Evolutionary conservation across 1,140 invertebrate genomes (phyloP), one percentile per base, ranked within the genome.

Genomic region (Tyrophagus putrescentiae): DNA sequence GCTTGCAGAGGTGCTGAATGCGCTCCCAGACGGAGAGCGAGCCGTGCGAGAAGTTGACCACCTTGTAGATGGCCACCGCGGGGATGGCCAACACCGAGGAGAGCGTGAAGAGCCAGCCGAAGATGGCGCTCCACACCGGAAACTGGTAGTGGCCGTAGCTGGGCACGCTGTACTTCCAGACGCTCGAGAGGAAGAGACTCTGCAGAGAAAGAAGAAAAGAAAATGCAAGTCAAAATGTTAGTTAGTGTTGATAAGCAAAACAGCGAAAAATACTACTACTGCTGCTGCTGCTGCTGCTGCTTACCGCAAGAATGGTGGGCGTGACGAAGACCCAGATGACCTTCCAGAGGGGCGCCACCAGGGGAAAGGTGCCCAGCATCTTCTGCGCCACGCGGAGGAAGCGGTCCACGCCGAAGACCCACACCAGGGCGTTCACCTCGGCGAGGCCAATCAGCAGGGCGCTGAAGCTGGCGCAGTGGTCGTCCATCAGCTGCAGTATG

Each of bases 361-460:
- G 76, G 9, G 84, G 79, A 62, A 80, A 79, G 21, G 76, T 74
- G 1, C 84, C 84, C 56, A 88, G 81, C 85, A 88, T 88, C 52
- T 78, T 73, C 44, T 68, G 66, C 6, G 87, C 83, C 64, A 87
- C 83, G 32, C 83, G 77, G 39, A 84, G 75, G 68, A 88, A 88
- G 36, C 84, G 78, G 67, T 86, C 81, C 0, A 84, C 81, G 0
- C 85, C 85, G 69, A 88, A 88, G 2, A 88, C 77, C 83, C 84
- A 88, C 9, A 81, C 80, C 31, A 89, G 81, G 0, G 85, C 75
- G 44, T 86, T 78, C 57, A 84, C 81, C 71, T 89, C 85, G 31
- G 77, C 75, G 44, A 87, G 60, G 27, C 70, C 73, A 32, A 72
- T 67, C 65, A 76, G 41, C 7, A 76, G 64, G 9, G 76, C 66